Percentiles rank a stretch among this genome's conserved stretches.
These are phyloP conservation scores for Aphidius ervi DNA, from an alignment of 1,140 invertebrate species.

Conservation along the genomic window DNA sequence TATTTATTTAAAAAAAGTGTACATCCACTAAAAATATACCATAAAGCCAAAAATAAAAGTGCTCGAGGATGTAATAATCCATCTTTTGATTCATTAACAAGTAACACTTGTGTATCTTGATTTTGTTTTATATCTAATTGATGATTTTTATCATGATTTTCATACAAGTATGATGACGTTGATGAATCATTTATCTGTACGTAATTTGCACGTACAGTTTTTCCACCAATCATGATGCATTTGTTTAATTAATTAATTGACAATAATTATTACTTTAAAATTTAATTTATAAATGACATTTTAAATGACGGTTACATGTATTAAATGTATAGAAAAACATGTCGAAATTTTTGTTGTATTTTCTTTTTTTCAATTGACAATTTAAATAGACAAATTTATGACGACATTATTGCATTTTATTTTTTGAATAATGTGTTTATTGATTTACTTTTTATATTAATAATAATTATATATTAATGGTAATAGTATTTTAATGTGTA, in stretches of 20 bases:
- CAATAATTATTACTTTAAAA: not conserved
- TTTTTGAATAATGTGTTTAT: too few relatives aligned
- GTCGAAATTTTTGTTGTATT: too few relatives aligned
- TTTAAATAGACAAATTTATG: too few relatives aligned
- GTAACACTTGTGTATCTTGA: constrained; percentile 32
- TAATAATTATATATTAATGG: too few relatives aligned
- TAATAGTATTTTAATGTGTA: not conserved
- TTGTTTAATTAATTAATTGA: not conserved
- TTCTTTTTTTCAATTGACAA: too few relatives aligned
- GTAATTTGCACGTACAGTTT: constrained; percentile 16
- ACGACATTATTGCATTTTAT: too few relatives aligned
- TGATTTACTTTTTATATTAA: too few relatives aligned
- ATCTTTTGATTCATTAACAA: constrained; percentile 42
- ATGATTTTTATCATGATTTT: constrained; percentile 14
- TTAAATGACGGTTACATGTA: too few relatives aligned
- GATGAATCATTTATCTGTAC: constrained; percentile 7
- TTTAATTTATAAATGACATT: not conserved
- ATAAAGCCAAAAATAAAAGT: constrained; percentile 65
- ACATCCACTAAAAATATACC: constrained; percentile 76
- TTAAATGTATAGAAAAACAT: too few relatives aligned
- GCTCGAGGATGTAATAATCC: constrained; percentile 64
- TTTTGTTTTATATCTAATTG: constrained; percentile 24
- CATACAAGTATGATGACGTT: constrained; percentile 13
- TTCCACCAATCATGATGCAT: constrained; percentile 18
- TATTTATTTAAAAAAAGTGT: constrained; percentile 84